Percentiles rank a stretch among this genome's conserved stretches.
Evolutionary conservation across 2,113 vertebrate genomes (phyloP).

Genomic region (Eira barbara): DNA sequence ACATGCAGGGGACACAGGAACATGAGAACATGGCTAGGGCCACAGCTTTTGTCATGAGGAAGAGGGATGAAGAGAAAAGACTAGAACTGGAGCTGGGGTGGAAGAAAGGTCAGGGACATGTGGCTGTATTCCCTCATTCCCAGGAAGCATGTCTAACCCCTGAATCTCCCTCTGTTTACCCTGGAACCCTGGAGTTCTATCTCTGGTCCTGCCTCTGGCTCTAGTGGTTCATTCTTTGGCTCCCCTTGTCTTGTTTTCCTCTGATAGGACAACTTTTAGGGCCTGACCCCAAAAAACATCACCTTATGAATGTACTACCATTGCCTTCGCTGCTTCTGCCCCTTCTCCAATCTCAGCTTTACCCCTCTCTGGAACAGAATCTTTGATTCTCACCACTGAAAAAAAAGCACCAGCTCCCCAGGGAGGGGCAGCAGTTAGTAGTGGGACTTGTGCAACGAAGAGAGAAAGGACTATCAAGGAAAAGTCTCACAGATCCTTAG

Average conservation of each 20-base stretch:
- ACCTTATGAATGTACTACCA: slow-evolving; percentile 19
- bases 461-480: slow-evolving; percentile 44
- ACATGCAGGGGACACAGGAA: slow-evolving; percentile 77
- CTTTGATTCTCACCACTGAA: slow-evolving; percentile 44
- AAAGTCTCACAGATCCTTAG: slow-evolving; percentile 55
- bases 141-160: slow-evolving; percentile 73
- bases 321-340: slow-evolving; percentile 37
- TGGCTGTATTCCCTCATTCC: slow-evolving; percentile 63
- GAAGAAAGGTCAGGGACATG: slow-evolving; percentile 66
- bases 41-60: slow-evolving; percentile 49
- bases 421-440: slow-evolving; percentile 69
- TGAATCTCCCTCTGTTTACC: slow-evolving; percentile 36
- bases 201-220: slow-evolving; percentile 55
- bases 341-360: neutral
- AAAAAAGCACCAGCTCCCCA: slow-evolving; percentile 69
- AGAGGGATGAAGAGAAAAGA: slow-evolving; percentile 64
- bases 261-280: slow-evolving; percentile 26
- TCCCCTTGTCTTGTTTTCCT: slow-evolving; percentile 46
- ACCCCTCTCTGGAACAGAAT: slow-evolving; percentile 37
- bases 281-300: slow-evolving; percentile 37
- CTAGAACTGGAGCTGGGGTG: slow-evolving; percentile 69
- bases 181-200: slow-evolving; percentile 46
- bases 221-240: slow-evolving; percentile 73
- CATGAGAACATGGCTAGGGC: slow-evolving; percentile 75
- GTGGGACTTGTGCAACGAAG: neutral